Percentiles rank a stretch among this genome's conserved stretches.
phyloP scores from a whole-genome alignment of 2,113 vertebrate species.

The Pteropus alecto region DNA sequence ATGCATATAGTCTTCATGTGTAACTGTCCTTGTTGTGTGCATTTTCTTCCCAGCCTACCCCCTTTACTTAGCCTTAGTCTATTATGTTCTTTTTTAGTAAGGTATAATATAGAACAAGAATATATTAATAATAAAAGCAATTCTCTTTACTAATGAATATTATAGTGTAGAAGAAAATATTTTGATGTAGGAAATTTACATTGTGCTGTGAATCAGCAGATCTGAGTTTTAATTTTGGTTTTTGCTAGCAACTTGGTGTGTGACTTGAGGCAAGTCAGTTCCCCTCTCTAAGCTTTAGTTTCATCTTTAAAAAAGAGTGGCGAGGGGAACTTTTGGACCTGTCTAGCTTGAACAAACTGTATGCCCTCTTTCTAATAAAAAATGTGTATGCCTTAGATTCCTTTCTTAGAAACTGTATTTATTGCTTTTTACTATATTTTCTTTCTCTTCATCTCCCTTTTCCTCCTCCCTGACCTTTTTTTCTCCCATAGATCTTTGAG shows the following conservation, averaged over 20 bases:
- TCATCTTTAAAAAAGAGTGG: not conserved
- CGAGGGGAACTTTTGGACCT: not conserved
- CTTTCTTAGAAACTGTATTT: constrained; percentile 1
- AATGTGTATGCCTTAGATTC: not conserved
- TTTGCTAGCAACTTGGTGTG: constrained; percentile 45
- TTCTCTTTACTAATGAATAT: constrained; percentile 37
- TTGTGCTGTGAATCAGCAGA: constrained; percentile 31
- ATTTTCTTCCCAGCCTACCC: not conserved
- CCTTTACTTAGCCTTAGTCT: not conserved
- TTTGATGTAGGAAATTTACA: constrained; percentile 12
- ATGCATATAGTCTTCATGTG: not conserved
- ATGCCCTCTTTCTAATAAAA: not conserved
- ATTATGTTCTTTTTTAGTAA: not conserved
- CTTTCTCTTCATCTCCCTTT: not conserved
- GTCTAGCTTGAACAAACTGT: not conserved
- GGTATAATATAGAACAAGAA: not conserved
- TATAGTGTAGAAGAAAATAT: not conserved
- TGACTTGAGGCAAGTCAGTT: constrained; percentile 53
- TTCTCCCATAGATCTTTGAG: not conserved
- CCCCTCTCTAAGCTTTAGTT: constrained; percentile 9
- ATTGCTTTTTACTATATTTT: constrained; percentile 34
- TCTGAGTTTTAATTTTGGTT: constrained; percentile 52
- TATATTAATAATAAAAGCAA: not conserved
- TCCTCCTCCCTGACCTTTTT: not conserved
- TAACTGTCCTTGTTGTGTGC: not conserved